Base-by-base conservation (phyloP, 1,140 invertebrate species). In the Pteromalus puparum region DNA sequence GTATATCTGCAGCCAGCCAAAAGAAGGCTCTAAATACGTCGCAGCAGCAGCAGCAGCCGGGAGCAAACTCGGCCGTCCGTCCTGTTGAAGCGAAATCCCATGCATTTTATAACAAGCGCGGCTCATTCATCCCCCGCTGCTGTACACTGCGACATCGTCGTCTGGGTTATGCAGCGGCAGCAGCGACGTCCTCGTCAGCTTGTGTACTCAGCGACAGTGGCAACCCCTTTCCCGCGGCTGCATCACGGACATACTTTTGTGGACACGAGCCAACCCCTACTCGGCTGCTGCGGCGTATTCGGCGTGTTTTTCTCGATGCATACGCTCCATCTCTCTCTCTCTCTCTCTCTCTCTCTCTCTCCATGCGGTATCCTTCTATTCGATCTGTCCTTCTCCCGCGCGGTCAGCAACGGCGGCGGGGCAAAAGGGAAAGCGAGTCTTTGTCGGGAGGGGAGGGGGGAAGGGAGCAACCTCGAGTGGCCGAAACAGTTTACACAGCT, bases 31-130 rank as follows among this genome's bases (percentile, higher is more conserved):
- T 90, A 91, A 91, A 91, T 90, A 91, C 87, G 88, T 88, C 88
- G 85, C 46, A 48, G 46, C 46, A n/a, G n/a, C n/a, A 12, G 15
- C 48, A 61, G 53, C 18, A 61, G 53, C 76, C 86, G 87, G 83
- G 46, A 78, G 88, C 84, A 91, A 90, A 90, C 89, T 90, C 88
- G 87, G 10, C 67, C 26, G 9, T 6, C 85, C 86, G 85, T 87
- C 84, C 88, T 83, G 90, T 91, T 89, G 88, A 87, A 90, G 87
- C 85, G 88, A 91, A 91, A 92, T 92, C 89, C 91, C 89, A 93
- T 93, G 91, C 91, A 92, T 93, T 93, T 92, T 92, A 93, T 93
- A 93, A 74, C 88, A 86, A 89, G 84, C 83, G 84, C 79, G 83
- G 88, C 88, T 92, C 89, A 92, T 92, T 92, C 90, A 90, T 85